These are phyloP conservation scores for Trachymyrmex cornetzi DNA, from an alignment of 1,140 invertebrate genomes.

Conservation along the genomic window DNA sequence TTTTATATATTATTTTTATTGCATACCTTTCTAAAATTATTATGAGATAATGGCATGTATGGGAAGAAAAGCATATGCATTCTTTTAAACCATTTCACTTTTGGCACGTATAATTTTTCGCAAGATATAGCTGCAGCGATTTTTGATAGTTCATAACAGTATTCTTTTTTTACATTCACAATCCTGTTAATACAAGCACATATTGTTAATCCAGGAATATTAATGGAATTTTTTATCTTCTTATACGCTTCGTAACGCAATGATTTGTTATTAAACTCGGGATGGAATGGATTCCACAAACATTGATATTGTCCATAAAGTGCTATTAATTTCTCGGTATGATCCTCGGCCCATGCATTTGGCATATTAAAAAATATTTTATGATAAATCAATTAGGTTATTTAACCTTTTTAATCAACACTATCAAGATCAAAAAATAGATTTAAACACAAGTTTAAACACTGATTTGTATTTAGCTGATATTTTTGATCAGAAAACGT, in stretches of 20 bases:
- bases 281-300: slow-evolving; percentile 78
- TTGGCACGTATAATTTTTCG: slow-evolving; percentile 65
- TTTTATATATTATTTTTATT: neutral
- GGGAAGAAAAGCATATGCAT: slow-evolving; percentile 66
- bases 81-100: slow-evolving; percentile 63
- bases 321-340: slow-evolving; percentile 76
- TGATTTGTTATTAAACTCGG: slow-evolving; percentile 71
- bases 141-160: slow-evolving; percentile 70
- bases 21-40: slow-evolving; percentile 57
- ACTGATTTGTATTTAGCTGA: neutral
- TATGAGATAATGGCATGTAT: slow-evolving; percentile 12
- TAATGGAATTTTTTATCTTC: slow-evolving; percentile 72
- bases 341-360: slow-evolving; percentile 75
- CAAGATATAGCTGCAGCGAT: slow-evolving; percentile 68
- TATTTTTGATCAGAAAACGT: neutral
- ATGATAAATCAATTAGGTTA: slow-evolving; percentile 58
- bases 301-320: slow-evolving; percentile 80
- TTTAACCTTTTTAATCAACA: slow-evolving; percentile 48
- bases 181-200: slow-evolving; percentile 77
- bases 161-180: slow-evolving; percentile 68
- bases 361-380: slow-evolving; percentile 70
- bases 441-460: neutral
- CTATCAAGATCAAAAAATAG: slow-evolving; percentile 23
- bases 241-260: slow-evolving; percentile 73
- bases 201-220: slow-evolving; percentile 73